Base-by-base conservation (phyloP, 2,888 invertebrate species). In the Nematopogon swammerdamellus region DNA sequence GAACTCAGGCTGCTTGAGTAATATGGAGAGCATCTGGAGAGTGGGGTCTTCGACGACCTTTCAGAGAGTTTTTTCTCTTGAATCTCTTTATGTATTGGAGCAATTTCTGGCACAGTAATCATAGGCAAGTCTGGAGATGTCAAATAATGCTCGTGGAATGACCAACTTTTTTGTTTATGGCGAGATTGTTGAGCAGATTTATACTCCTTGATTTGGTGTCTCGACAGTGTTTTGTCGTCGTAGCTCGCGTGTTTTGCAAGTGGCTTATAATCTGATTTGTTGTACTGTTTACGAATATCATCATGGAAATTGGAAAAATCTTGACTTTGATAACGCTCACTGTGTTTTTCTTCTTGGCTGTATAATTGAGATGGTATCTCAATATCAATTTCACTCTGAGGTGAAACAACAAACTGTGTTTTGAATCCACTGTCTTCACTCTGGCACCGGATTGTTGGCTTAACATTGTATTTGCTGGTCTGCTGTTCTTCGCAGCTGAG, bases 1-100 rank as follows among this genome's bases (percentile, higher is more conserved):
- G 88, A 88, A 62, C 88, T 88, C 43, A 88, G 69, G 59, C 88
- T 88, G 60, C 88, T 88, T 20, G 88, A 88, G 64, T 88, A 88
- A 62, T 88, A 88, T 1, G 88, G 88, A 1, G 88, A 88, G 60
- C 88, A 88, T 62, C 87, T 86, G 1, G 85, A 81, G 25, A 88
- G 65, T 55, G 82, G 80, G 16, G 79, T 79, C 60, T 83, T 83
- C 43, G 72, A 81, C 50, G 82, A 80, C 50, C 76, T 62, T 47
- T 79, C 79, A 11, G 56, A 60, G 2, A 65, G 64, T 54, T 67
- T 80, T 60, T 60, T 81, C 63, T 67, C 81, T 61, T 63, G 75
- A 58, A 66, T 67, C 64, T 72, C 82, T 65, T 70, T 68, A 55
- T 74, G 72, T 43, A 62, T 80, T 57, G 62, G 72, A 57, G 70